phyloP scores from a whole-genome alignment of 2,888 invertebrate species.

The Tinea semifulvella region DNA sequence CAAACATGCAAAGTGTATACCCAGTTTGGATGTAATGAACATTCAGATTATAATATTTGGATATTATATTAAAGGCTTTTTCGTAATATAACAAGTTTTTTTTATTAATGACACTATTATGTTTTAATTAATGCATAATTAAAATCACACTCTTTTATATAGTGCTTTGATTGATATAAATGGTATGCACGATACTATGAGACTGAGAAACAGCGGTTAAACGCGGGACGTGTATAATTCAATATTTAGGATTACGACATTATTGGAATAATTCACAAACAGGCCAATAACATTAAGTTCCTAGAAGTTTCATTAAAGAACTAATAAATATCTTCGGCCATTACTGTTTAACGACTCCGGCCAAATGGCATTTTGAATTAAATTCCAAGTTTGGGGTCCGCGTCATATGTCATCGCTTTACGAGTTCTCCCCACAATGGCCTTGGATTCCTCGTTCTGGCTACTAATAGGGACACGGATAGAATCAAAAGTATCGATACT shows the following conservation, averaged over 20 bases:
- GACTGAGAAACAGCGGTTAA: no score
- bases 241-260: not conserved
- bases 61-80: no score
- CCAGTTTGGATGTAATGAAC: no score
- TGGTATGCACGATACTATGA: no score
- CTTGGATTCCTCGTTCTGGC: conserved; percentile 19
- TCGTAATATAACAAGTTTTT: no score
- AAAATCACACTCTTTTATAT: no score
- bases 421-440: conserved; percentile 20
- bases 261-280: not conserved
- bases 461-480: not conserved
- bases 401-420: conserved; percentile 21
- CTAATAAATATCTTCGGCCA: conserved; percentile 12
- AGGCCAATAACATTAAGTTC: not conserved
- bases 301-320: conserved; percentile 13
- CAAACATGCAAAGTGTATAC: no score
- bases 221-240: no score
- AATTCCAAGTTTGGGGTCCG: conserved; percentile 32
- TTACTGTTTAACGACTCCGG: conserved; percentile 16
- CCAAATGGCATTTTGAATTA: conserved; percentile 31
- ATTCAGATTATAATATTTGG: no score
- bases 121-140: no score
- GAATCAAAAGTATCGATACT: not conserved
- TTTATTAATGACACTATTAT: no score
- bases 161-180: no score